Evolutionary conservation across 2,797 vertebrate genomes (phyloP).

Genomic region (Eidolon dupreanum): DNA sequence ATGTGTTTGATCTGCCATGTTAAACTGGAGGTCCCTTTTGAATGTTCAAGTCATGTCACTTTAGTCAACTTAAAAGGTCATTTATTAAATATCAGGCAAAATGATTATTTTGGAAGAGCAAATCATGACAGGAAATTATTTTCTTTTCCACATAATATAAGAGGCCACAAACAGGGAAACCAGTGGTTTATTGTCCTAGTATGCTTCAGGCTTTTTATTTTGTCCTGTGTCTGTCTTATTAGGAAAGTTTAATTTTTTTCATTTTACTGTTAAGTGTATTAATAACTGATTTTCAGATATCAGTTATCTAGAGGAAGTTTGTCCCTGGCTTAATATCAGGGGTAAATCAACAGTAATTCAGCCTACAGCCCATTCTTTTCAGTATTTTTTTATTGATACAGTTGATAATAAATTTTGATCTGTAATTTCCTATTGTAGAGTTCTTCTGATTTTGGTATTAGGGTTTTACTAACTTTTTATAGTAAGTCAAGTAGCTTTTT

Average conservation of each 20-base stretch:
- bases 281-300: neutral
- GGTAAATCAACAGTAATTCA: neutral
- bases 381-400: neutral
- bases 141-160: neutral
- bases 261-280: neutral
- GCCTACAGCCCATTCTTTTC: neutral
- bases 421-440: neutral
- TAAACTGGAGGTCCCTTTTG: neutral
- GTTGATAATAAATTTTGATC: neutral
- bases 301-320: neutral
- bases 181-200: neutral
- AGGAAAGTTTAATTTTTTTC: neutral
- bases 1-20: neutral
- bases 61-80: neutral
- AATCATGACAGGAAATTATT: neutral
- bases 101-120: neutral
- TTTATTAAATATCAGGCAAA: neutral
- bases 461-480: neutral
- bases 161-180: neutral
- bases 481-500: neutral
- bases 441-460: constrained; percentile 29
- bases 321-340: neutral
- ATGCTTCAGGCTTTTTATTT: constrained; percentile 11
- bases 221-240: neutral
- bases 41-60: neutral